These are phyloP conservation scores for Drosophila nannoptera DNA, from an alignment of 1,140 invertebrate genomes.

Conservation along the genomic window DNA sequence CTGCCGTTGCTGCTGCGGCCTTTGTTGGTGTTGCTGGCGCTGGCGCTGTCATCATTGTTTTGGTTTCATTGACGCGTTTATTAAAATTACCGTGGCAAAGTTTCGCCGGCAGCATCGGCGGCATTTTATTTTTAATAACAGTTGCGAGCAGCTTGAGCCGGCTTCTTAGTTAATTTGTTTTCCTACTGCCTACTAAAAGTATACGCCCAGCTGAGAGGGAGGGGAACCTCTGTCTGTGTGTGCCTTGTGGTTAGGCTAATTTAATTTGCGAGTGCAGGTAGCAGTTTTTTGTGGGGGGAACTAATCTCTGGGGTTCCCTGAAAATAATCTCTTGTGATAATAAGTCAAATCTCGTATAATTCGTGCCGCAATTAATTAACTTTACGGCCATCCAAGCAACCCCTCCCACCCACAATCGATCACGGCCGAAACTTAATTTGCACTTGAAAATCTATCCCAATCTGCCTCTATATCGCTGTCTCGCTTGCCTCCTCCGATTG, in stretches of 20 bases:
- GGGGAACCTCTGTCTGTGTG: neutral
- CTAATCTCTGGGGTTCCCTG: no score
- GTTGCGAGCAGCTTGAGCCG: slow-evolving; percentile 15
- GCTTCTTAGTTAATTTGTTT: slow-evolving; percentile 36
- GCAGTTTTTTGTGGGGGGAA: no score
- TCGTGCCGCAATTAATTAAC: no score
- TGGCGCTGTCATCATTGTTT: slow-evolving; percentile 69
- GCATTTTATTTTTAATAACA: slow-evolving; percentile 61
- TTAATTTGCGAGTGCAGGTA: slow-evolving; percentile 10
- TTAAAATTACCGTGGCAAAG: slow-evolving; percentile 73
- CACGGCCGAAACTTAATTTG: no score
- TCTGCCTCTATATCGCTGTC: no score
- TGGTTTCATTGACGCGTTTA: slow-evolving; percentile 76
- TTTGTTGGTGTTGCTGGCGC: slow-evolving; percentile 35
- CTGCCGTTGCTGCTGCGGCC: slow-evolving; percentile 25
- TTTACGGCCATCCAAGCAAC: no score
- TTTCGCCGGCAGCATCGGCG: slow-evolving; percentile 44
- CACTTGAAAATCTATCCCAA: no score
- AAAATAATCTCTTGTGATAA: no score
- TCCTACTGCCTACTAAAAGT: slow-evolving; percentile 33
- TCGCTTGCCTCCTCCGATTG: no score
- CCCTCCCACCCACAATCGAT: no score
- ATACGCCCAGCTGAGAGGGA: neutral
- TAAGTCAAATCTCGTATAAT: no score
- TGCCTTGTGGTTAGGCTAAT: slow-evolving; percentile 21